Evolutionary conservation across 2,888 invertebrate genomes (phyloP).

Genomic region (Argynnis bischoffii): DNA sequence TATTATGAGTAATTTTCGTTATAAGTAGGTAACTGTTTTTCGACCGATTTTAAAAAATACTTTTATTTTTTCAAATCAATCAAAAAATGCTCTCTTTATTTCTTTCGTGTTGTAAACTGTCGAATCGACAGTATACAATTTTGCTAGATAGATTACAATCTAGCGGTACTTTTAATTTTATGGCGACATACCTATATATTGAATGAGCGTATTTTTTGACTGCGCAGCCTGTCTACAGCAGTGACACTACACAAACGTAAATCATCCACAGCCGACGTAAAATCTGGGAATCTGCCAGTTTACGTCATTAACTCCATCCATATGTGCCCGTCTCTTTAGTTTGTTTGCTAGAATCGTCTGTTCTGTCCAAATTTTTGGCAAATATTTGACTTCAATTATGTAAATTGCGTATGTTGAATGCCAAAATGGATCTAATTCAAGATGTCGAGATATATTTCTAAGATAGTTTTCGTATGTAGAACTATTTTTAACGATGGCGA

Average conservation of each 20-base stretch:
- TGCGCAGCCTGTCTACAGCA: background rate
- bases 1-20: no score
- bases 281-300: conserved; percentile 23
- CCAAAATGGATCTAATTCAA: conserved; percentile 22
- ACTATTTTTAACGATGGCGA: no score
- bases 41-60: no score
- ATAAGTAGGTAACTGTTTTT: no score
- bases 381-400: conserved; percentile 24
- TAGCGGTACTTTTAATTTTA: no score
- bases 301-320: conserved; percentile 21
- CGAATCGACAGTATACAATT: no score
- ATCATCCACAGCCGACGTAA: conserved; percentile 21
- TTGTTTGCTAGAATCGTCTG: conserved; percentile 9
- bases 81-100: no score
- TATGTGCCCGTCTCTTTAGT: conserved; percentile 13
- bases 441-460: background rate
- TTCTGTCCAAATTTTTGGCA: conserved; percentile 31
- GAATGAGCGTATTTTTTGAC: conserved; percentile 10
- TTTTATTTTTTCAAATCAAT: no score
- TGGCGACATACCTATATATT: no score
- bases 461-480: no score
- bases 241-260: conserved; percentile 17
- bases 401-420: conserved; percentile 28
- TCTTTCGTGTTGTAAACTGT: no score
- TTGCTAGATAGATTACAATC: no score